phyloP scores from a whole-genome alignment of 2,797 vertebrate species.

The Loris lydekkerianus region DNA sequence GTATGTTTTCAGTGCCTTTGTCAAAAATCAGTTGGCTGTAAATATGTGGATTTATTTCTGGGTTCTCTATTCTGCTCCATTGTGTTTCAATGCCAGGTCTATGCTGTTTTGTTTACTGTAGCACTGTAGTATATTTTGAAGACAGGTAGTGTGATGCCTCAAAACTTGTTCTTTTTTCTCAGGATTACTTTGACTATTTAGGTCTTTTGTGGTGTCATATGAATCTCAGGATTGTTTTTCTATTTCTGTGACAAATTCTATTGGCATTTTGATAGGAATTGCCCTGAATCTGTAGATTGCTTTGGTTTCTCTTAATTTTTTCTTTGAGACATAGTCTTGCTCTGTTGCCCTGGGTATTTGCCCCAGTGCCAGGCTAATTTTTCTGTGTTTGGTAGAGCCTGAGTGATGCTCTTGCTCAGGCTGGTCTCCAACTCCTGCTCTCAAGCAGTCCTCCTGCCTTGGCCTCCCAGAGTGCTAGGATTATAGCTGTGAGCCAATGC shows the following conservation, averaged over 20 bases:
- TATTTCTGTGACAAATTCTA: background rate
- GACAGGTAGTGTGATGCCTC: background rate
- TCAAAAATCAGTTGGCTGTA: background rate
- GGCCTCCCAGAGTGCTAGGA: no score
- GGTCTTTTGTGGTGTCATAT: background rate
- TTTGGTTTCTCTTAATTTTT: background rate
- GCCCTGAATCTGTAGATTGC: background rate
- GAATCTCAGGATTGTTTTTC: background rate
- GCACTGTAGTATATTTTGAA: background rate
- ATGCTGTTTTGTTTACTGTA: background rate
- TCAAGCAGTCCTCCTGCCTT: no score
- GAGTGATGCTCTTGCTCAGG: no score
- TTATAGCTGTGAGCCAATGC: no score
- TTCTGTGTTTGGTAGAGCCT: no score
- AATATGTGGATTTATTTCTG: background rate
- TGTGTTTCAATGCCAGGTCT: background rate
- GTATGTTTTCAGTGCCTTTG: background rate
- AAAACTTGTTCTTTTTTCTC: background rate
- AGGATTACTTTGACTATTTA: background rate
- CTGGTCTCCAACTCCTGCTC: no score
- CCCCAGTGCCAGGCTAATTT: no score
- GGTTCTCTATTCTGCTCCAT: background rate
- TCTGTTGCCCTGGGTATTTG: no score
- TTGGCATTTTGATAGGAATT: background rate
- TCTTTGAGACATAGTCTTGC: no score